Evolutionary conservation across 2,113 vertebrate genomes (phyloP).

Genomic region (Dipodomys ordii): DNA sequence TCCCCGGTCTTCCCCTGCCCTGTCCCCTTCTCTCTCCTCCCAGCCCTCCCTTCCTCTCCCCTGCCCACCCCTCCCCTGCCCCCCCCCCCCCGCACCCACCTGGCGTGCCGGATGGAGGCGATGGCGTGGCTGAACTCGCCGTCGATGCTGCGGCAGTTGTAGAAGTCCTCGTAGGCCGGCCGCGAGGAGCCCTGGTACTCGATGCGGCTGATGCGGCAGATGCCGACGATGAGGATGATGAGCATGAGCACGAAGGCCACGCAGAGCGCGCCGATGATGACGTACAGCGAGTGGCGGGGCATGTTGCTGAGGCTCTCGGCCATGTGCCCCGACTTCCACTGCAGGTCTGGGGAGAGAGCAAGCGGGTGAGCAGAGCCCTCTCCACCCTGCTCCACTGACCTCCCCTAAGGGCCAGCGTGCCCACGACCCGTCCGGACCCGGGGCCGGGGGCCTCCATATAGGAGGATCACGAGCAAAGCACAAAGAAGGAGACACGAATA

Average conservation of each 20-base stretch:
- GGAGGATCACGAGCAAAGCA: neutral
- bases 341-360: slow-evolving; percentile 88
- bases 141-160: slow-evolving; percentile 99
- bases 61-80: accelerated
- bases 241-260: slow-evolving; percentile 98
- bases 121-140: slow-evolving; percentile 98
- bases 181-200: slow-evolving; percentile 98
- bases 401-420: neutral
- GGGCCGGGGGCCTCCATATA: neutral
- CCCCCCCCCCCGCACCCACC: slow-evolving; percentile 84
- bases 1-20: too few species aligned
- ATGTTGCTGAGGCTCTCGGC: slow-evolving; percentile 96
- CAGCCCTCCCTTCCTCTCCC: neutral
- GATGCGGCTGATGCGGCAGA: slow-evolving; percentile 99
- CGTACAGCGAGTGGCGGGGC: slow-evolving; percentile 98
- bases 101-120: slow-evolving; percentile 97
- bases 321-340: slow-evolving; percentile 96
- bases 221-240: slow-evolving; percentile 98
- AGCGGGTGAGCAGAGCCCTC: neutral
- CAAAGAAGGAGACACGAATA: neutral
- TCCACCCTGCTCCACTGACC: neutral
- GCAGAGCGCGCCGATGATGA: slow-evolving; percentile 97
- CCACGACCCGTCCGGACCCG: neutral
- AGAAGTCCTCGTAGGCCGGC: slow-evolving; percentile 98
- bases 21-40: too few species aligned